phyloP scores from a whole-genome alignment of 2,113 vertebrate species.

The Oceanites oceanicus region DNA sequence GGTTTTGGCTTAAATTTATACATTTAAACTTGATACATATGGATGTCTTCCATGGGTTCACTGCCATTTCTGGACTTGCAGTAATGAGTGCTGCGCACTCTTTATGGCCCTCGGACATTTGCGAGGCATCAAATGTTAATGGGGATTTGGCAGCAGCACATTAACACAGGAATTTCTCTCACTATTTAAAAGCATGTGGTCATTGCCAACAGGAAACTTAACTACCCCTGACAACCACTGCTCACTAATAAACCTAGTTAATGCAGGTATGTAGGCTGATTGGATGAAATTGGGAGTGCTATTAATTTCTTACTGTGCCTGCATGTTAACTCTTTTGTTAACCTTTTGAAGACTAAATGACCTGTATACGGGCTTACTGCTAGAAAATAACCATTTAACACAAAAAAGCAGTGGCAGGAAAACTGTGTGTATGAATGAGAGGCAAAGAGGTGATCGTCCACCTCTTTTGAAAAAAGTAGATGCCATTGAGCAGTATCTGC shows the following conservation, averaged over 20 bases:
- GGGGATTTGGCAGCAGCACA: background rate
- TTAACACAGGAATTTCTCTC: background rate
- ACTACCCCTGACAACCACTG: background rate
- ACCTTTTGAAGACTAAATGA: background rate
- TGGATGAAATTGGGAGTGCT: background rate
- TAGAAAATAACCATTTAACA: background rate
- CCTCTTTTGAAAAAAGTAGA: background rate
- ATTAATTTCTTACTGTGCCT: background rate
- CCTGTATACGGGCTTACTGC: background rate
- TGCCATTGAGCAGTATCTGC: background rate
- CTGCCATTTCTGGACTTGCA: background rate
- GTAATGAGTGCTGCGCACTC: accelerated
- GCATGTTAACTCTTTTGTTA: background rate
- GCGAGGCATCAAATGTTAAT: background rate
- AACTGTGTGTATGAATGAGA: background rate
- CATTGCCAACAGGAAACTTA: background rate
- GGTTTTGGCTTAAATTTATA: background rate
- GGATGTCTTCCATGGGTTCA: background rate
- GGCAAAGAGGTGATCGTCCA: background rate
- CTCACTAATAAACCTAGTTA: background rate
- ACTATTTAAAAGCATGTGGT: background rate
- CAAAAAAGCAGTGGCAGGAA: background rate
- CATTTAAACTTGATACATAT: background rate
- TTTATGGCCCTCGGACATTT: background rate
- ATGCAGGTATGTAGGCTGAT: background rate